Percentiles rank a stretch among this genome's conserved stretches.
These are phyloP conservation scores for Baryphthengus martii DNA, from an alignment of 2,113 vertebrate genomes.

Conservation along the genomic window DNA sequence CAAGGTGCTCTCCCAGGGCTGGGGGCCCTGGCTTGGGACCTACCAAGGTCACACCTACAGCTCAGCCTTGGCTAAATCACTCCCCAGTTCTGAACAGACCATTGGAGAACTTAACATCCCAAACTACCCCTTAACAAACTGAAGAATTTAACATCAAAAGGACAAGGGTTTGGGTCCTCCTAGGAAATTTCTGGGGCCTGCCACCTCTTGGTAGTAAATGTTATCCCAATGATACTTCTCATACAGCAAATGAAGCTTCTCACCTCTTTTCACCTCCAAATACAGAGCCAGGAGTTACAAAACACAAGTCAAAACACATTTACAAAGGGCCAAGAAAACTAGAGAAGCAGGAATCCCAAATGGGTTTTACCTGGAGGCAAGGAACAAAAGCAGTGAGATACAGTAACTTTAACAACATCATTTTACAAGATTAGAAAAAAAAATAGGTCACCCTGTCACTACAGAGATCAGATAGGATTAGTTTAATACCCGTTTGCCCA, in stretches of 20 bases:
- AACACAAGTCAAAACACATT: conserved; percentile 28
- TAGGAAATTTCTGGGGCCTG: not conserved
- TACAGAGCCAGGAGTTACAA: not conserved
- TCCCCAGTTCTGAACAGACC: not conserved
- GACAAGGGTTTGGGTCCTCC: not conserved
- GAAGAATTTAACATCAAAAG: not conserved
- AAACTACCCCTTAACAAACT: not conserved
- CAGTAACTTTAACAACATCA: conserved; percentile 10
- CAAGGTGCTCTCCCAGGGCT: not conserved
- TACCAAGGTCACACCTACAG: not conserved
- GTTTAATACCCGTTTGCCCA: not conserved
- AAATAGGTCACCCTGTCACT: conserved; percentile 29
- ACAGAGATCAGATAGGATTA: not conserved
- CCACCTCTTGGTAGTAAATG: not conserved
- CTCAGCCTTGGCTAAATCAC: not conserved
- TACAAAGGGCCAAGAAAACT: not conserved
- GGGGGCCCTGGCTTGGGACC: not conserved
- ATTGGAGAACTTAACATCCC: accelerated
- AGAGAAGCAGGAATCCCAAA: conserved; percentile 29
- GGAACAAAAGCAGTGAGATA: not conserved
- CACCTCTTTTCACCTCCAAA: not conserved
- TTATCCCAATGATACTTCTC: not conserved
- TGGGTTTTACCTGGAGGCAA: conserved; percentile 13
- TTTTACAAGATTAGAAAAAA: conserved; percentile 20
- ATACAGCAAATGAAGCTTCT: not conserved